These are phyloP conservation scores for Microcebus lehilahytsara DNA, from an alignment of 2,113 vertebrate species.

Conservation along the genomic window DNA sequence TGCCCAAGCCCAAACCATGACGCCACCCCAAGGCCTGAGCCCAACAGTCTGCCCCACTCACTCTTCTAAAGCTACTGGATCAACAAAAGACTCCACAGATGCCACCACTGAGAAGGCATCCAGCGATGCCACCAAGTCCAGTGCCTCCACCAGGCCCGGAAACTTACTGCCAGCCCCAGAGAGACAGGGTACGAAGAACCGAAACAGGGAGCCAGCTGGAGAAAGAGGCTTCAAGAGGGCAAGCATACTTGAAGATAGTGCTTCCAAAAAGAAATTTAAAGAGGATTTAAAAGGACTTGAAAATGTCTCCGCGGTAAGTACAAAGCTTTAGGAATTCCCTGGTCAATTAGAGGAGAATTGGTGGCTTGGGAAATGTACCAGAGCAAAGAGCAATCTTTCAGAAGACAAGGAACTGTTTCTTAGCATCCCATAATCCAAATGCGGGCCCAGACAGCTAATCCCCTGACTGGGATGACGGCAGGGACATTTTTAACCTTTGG, in stretches of 20 bases:
- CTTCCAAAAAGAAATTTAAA: constrained; percentile 85
- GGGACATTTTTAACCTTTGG: constrained; percentile 65
- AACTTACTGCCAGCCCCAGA: constrained; percentile 60
- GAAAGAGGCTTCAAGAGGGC: constrained; percentile 84
- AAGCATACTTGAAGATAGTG: constrained; percentile 72
- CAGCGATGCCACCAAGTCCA: background rate
- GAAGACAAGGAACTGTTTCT: constrained; percentile 32
- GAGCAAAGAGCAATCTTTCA: constrained; percentile 16
- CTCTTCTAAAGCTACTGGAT: constrained; percentile 80
- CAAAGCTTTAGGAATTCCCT: background rate
- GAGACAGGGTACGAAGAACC: constrained; percentile 40
- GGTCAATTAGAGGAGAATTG: background rate
- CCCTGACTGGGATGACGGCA: background rate
- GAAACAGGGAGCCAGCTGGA: constrained; percentile 63
- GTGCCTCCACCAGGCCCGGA: background rate
- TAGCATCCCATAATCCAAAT: constrained; percentile 15
- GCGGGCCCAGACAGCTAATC: constrained; percentile 54
- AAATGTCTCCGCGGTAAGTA: constrained; percentile 79
- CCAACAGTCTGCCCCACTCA: constrained; percentile 88
- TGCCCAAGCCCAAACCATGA: constrained; percentile 83
- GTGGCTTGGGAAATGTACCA: background rate
- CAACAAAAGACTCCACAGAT: constrained; percentile 72
- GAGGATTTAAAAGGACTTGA: constrained; percentile 69
- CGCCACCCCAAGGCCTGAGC: constrained; percentile 83
- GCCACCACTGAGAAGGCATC: constrained; percentile 54